phyloP scores from a whole-genome alignment of 1,140 invertebrate species.

The Scaptodrosophila lebanonensis region DNA sequence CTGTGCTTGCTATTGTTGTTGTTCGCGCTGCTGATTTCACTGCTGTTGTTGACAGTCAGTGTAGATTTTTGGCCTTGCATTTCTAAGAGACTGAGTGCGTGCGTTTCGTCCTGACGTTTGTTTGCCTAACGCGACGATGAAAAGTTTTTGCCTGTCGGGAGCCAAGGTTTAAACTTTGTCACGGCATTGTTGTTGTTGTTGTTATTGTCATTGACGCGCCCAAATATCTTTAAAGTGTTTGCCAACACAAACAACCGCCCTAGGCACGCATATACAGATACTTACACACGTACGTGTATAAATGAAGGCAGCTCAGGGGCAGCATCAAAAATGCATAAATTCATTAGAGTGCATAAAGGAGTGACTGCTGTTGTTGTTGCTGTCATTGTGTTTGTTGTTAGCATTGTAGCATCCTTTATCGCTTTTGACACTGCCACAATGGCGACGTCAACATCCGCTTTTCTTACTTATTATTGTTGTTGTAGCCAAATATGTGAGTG shows the following conservation, averaged over 20 bases:
- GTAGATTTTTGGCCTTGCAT: too few relatives aligned
- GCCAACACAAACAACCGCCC: too few relatives aligned
- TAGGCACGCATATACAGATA: too few relatives aligned
- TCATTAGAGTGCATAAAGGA: slow-evolving; percentile 7
- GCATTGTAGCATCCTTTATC: slow-evolving; percentile 50
- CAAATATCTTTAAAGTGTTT: slow-evolving; percentile 50
- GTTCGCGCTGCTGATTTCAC: too few relatives aligned
- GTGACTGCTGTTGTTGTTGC: slow-evolving; percentile 24
- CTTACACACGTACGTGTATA: too few relatives aligned
- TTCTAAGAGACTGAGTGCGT: too few relatives aligned
- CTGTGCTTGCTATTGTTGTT: too few relatives aligned
- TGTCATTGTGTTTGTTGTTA: slow-evolving; percentile 16
- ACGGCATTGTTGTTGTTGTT: slow-evolving; percentile 8
- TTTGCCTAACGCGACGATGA: slow-evolving; percentile 19
- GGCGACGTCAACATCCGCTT: slow-evolving; percentile 63
- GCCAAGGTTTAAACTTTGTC: slow-evolving; percentile 10
- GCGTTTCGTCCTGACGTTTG: too few relatives aligned
- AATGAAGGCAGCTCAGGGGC: too few relatives aligned
- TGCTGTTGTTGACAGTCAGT: too few relatives aligned
- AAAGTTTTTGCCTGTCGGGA: slow-evolving; percentile 29
- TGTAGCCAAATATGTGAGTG: slow-evolving; percentile 31
- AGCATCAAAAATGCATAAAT: slow-evolving; percentile 15
- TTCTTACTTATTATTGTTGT: too few relatives aligned
- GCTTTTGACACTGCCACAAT: slow-evolving; percentile 66
- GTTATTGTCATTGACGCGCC: slow-evolving; percentile 15